These are phyloP conservation scores for Diaphora mendica DNA, from an alignment of 2,888 invertebrate genomes.

Conservation along the genomic window DNA sequence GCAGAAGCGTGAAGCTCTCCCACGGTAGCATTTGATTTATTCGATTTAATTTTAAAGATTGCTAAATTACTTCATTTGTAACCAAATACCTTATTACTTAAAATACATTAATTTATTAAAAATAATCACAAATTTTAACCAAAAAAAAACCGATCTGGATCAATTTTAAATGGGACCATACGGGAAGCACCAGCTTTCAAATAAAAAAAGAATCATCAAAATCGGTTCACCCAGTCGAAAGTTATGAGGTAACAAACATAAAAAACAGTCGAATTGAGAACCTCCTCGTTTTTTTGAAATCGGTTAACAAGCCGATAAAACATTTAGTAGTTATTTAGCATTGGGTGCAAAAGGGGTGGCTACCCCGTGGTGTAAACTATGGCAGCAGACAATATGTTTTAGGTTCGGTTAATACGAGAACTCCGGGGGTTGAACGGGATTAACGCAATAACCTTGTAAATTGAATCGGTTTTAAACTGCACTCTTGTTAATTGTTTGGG, in stretches of 20 bases:
- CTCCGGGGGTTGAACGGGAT: slow-evolving; percentile 43
- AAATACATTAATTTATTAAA: slow-evolving; percentile 39
- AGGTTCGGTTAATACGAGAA: slow-evolving; percentile 62
- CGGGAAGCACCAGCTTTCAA: too few species aligned
- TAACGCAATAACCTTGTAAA: slow-evolving; percentile 27
- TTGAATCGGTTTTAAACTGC: slow-evolving; percentile 11
- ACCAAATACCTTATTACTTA: background rate
- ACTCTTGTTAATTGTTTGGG: slow-evolving; percentile 12
- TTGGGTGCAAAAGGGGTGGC: slow-evolving; percentile 42
- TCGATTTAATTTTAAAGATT: too few species aligned
- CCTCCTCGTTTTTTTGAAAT: too few species aligned
- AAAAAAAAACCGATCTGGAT: too few species aligned
- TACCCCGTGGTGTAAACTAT: slow-evolving; percentile 76
- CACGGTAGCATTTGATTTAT: too few species aligned
- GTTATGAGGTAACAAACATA: too few species aligned
- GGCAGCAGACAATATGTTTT: slow-evolving; percentile 81
- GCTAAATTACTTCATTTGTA: background rate
- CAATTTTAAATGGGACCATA: too few species aligned
- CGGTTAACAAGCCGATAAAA: slow-evolving; percentile 16
- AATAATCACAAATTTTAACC: too few species aligned
- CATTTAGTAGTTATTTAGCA: slow-evolving; percentile 10
- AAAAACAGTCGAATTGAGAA: too few species aligned
- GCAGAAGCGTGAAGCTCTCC: too few species aligned
- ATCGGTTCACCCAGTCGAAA: too few species aligned
- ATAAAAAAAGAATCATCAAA: too few species aligned